Conservation (phyloP, 2,113 vertebrate genomes). For the Meriones unguiculatus region DNA sequence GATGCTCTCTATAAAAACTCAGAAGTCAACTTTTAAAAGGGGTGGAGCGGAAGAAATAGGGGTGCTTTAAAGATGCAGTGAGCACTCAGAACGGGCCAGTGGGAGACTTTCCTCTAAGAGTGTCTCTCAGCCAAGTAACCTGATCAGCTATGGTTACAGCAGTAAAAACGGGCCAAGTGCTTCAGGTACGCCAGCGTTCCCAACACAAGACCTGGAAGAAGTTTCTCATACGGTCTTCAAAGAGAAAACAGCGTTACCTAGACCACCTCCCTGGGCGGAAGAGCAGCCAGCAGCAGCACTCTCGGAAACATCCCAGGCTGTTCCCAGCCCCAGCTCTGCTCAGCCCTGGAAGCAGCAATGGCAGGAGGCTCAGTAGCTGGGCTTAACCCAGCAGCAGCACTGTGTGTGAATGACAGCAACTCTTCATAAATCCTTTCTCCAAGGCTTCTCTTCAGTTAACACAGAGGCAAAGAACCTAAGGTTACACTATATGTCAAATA, state of each 20-base stretch:
- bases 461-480: neutral
- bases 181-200: neutral
- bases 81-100: neutral
- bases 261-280: neutral
- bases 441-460: neutral
- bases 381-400: neutral
- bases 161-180: neutral
- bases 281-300: neutral
- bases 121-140: constrained; percentile 4
- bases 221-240: neutral
- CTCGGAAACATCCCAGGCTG: neutral
- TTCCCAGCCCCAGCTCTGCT: neutral
- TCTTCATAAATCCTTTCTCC: neutral
- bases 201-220: neutral
- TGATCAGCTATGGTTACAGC: neutral
- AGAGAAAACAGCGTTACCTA: neutral
- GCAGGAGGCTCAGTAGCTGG: neutral
- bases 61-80: neutral
- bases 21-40: neutral
- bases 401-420: neutral
- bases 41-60: neutral
- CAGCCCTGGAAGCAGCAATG: fast-evolving
- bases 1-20: neutral
- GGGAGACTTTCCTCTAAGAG: neutral
- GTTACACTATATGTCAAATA: neutral